Evolutionary conservation across 2,113 vertebrate genomes (phyloP).

Genomic region (Petaurus breviceps): DNA sequence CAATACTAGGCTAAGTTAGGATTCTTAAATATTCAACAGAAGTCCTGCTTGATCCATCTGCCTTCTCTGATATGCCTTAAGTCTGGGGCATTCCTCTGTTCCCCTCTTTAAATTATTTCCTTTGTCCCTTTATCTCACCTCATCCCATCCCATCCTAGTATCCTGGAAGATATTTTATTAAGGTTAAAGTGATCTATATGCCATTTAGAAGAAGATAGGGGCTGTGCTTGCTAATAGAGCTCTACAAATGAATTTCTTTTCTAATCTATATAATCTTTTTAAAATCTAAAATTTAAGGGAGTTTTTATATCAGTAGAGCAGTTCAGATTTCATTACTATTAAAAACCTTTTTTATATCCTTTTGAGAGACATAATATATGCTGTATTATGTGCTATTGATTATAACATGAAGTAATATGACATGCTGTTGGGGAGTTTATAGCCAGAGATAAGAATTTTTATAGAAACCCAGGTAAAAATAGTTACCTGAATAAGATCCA

Average conservation of each 20-base stretch:
- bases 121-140: not conserved
- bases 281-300: constrained; percentile 2
- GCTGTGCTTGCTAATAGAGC: not conserved
- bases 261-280: not conserved
- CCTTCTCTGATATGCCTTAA: constrained; percentile 6
- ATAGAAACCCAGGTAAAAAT: not conserved
- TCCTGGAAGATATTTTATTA: not conserved
- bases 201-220: constrained; percentile 32
- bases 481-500: constrained; percentile 7
- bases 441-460: constrained; percentile 17
- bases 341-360: constrained; percentile 37
- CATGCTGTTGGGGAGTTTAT: not conserved
- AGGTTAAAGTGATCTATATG: not conserved
- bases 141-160: not conserved
- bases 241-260: not conserved
- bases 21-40: not conserved
- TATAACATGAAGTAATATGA: not conserved
- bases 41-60: not conserved
- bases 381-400: not conserved
- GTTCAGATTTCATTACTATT: constrained; percentile 36
- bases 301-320: constrained; percentile 24
- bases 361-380: not conserved
- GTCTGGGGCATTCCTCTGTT: not conserved
- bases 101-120: not conserved
- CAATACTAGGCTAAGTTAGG: not conserved